These are phyloP conservation scores for Drosophila takahashii DNA, from an alignment of 1,140 invertebrate genomes.

Conservation along the genomic window DNA sequence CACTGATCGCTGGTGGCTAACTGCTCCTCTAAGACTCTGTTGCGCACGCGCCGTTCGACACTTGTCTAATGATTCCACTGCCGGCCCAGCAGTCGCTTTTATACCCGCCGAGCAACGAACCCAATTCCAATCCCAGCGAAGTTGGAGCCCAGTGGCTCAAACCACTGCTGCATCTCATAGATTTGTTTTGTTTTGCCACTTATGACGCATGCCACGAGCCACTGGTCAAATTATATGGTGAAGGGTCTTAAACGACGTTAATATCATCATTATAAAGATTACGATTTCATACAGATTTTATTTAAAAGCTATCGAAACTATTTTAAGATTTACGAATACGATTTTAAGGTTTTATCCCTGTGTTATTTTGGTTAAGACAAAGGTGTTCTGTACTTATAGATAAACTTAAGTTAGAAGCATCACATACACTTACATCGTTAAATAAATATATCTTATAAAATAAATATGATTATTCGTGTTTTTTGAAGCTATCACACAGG, in stretches of 20 bases:
- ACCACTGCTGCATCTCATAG: not conserved
- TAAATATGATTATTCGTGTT: no score
- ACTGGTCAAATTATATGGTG: not conserved
- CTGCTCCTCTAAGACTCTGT: conserved; percentile 23
- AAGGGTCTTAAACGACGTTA: conserved; percentile 2
- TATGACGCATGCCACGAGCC: conserved; percentile 65
- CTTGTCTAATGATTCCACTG: conserved; percentile 64
- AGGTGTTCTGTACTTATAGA: no score
- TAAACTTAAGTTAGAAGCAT: no score
- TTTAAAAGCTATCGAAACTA: no score
- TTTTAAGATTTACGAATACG: no score
- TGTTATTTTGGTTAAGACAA: no score
- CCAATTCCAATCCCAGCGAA: conserved; percentile 6
- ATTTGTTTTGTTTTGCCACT: not conserved
- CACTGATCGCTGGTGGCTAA: conserved; percentile 21
- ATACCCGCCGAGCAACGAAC: conserved; percentile 35
- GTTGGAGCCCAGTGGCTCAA: conserved; percentile 23
- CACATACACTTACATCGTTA: no score
- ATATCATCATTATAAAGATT: not conserved
- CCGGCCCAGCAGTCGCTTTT: conserved; percentile 41
- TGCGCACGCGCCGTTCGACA: conserved; percentile 70
- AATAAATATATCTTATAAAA: no score
- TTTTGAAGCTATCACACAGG: no score
- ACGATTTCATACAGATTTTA: not conserved
- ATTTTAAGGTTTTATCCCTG: no score